Evolutionary conservation across 2,797 vertebrate species (phyloP).

Genomic region (Tokudaia tokunoshimensis): DNA sequence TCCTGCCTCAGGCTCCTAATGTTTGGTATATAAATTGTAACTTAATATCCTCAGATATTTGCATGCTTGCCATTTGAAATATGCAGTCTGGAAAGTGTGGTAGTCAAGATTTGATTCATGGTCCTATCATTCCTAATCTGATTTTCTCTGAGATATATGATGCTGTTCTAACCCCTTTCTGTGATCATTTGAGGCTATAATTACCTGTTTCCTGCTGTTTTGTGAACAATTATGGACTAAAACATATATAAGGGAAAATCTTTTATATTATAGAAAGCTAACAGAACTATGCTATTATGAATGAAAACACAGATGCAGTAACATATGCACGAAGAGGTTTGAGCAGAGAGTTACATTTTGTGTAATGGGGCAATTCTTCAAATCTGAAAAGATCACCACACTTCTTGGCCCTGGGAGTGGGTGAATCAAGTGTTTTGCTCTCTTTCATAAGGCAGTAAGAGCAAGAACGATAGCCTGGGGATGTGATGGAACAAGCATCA

Average conservation of each 20-base stretch:
- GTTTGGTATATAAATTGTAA: not conserved
- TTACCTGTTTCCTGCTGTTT: not conserved
- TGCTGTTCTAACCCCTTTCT: not conserved
- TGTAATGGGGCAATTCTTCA: conserved; percentile 75
- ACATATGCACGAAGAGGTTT: accelerated
- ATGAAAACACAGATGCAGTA: not conserved
- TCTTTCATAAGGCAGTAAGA: conserved; percentile 1
- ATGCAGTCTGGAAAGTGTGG: not conserved
- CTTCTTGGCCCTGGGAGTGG: conserved; percentile 23
- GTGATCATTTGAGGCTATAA: not conserved
- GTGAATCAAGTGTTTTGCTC: conserved; percentile 64
- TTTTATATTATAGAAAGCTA: not conserved
- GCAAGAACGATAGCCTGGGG: not conserved
- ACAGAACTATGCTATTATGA: not conserved
- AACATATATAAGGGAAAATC: not conserved
- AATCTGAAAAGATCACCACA: conserved; percentile 63
- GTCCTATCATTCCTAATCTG: not conserved
- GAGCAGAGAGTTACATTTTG: conserved; percentile 56
- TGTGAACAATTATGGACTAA: not conserved
- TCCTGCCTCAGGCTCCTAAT: not conserved
- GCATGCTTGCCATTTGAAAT: not conserved
- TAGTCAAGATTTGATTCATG: not conserved
- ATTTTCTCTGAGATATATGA: not conserved
- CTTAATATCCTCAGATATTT: not conserved
- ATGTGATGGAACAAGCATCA: conserved; percentile 62